Evolutionary conservation across 2,113 vertebrate genomes (phyloP).

Genomic region (Rhabdomys dilectus): DNA sequence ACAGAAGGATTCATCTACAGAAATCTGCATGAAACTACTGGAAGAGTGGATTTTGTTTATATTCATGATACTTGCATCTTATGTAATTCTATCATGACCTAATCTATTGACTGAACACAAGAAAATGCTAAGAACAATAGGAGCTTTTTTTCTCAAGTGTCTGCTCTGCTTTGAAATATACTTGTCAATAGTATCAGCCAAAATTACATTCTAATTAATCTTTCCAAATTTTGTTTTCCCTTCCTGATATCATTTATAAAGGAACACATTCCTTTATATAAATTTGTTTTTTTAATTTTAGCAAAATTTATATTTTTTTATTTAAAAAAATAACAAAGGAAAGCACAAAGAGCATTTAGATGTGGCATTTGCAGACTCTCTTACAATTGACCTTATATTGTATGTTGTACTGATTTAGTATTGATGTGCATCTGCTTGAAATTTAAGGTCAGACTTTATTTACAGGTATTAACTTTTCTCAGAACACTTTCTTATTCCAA

Average conservation of each 20-base stretch:
- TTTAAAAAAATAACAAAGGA: neutral
- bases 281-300: neutral
- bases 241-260: neutral
- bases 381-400: neutral
- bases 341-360: neutral
- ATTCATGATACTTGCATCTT: neutral
- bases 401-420: neutral
- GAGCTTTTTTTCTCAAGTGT: neutral
- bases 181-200: neutral
- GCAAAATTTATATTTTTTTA: neutral
- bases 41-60: neutral
- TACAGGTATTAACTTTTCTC: neutral
- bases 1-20: constrained; percentile 6
- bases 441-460: neutral
- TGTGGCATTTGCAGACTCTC: accelerated
- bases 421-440: neutral
- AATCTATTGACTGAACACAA: neutral
- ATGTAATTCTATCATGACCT: neutral
- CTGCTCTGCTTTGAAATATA: neutral
- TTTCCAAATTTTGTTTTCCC: neutral
- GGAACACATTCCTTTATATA: neutral
- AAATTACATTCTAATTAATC: neutral
- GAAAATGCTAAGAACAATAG: neutral
- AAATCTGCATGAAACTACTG: neutral
- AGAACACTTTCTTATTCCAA: neutral